A percentile compares a stretch with the other conserved stretches of the same genome.
These are phyloP conservation scores for Vimba vimba DNA, from an alignment of 2,113 vertebrate species.

Conservation along the genomic window DNA sequence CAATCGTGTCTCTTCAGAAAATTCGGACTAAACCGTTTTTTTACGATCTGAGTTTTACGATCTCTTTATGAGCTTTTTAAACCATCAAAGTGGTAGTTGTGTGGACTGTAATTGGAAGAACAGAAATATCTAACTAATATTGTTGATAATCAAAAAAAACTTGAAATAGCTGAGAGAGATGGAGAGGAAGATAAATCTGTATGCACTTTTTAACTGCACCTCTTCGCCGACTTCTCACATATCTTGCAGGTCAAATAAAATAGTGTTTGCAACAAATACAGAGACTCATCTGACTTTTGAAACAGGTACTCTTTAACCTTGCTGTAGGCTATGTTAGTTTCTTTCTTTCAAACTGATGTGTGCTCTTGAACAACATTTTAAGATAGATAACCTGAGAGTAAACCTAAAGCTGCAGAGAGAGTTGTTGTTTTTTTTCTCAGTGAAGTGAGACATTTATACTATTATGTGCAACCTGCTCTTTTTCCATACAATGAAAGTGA, in stretches of 20 bases:
- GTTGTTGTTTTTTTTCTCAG: background rate
- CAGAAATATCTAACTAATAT: background rate
- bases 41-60: no score
- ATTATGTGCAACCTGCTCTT: background rate
- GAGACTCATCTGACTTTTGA: conserved; percentile 1
- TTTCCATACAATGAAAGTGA: background rate
- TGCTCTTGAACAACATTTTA: background rate
- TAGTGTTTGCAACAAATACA: background rate
- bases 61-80: no score
- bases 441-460: background rate
- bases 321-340: conserved; percentile 21
- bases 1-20: no score
- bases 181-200: conserved; percentile 5
- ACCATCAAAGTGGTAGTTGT: no score
- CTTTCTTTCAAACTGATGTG: conserved; percentile 22
- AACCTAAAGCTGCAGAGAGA: background rate
- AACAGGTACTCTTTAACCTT: conserved; percentile 23
- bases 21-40: no score
- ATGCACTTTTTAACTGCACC: background rate
- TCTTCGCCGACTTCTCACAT: background rate
- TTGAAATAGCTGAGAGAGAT: conserved; percentile 10
- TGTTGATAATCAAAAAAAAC: background rate
- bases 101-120: no score
- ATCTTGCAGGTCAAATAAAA: background rate
- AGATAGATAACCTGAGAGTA: background rate